Evolutionary conservation across 2,113 vertebrate genomes (phyloP), one percentile per base, ranked within the genome.

Genomic region (Mesitornis unicolor): DNA sequence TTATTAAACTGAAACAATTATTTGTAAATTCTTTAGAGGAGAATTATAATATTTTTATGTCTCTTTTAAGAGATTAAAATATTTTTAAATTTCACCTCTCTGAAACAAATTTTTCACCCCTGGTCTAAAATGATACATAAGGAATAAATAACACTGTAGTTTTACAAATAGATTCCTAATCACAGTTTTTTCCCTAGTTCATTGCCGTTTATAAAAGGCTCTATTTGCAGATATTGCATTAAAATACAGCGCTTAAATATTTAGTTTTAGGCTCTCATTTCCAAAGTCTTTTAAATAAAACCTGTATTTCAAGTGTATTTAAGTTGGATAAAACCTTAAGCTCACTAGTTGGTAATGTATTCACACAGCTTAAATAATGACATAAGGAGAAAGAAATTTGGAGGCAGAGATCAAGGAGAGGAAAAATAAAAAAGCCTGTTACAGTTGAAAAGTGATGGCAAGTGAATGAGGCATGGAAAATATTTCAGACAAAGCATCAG

Each of bases 401-500:
- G 67, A 94, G 59, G 82, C 67, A 94, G 68, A 94, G 65, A 89
- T 60, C 63, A 90, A 85, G 75, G n/a, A 90, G 45, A 79, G 24
- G 22, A 45, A 31, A 10, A 60, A 78, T 73, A 67, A 24, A 59
- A 64, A 0, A n/a, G n/a, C 3, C 25, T 29, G 45, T 69, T 96
- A 77, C 54, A 89, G 67, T 11, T 84, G 67, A 91, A 82, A 94
- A 93, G 68, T 26, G 42, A 90, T 53, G 48, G 87, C 70, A 89
- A 94, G 45, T 31, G 87, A 94, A 87, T 94, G 90, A 95, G 85
- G 84, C 90, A 94, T 70, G 60, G 38, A 80, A 92, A 91, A 17
- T 63, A 73, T 84, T 91, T 88, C 24, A 97, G 63, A 93, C 54
- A 91, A 83, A 94, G 51, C 67, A 93, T 50, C 38, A 88, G 51